Base-by-base conservation (phyloP, 2,888 invertebrate genomes). In the Drosophila incognita region DNA sequence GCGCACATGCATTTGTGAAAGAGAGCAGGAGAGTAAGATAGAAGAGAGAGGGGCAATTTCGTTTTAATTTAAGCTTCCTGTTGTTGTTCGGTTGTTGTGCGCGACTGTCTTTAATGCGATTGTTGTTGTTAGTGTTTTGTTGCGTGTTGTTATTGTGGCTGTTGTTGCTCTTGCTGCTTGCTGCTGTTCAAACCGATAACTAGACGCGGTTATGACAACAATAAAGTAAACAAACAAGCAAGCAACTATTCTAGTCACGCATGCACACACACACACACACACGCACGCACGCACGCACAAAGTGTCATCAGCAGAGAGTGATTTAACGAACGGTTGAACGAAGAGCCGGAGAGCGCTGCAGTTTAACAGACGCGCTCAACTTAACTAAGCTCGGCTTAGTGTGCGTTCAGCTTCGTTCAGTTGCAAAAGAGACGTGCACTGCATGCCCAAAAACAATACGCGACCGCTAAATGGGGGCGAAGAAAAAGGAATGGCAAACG, bases 141-240 rank as follows among this genome's bases (percentile, higher is more conserved):
- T 60, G 67, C 52, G 62, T 78, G 66, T 63, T 58, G 15, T 56
- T 58, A 18, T 38, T 49, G 40, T 40, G 46, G 60, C 27, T 35
- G 42, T 33, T 68, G 66, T 33, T 53, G 27, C 18, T 62, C 61
- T 57, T 54, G 68, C 54, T 75, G 74, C 75, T 85, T 46, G 21
- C 46, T 13, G 46, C 46, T 46, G 24, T 46, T 24, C 8, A 74
- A 88, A 72, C 68, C 69, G 83, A 83, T 83, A 88, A 79, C 80
- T 76, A 72, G 73, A 70, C 71, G 86, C 74, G 90, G 85, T 90
- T 90, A 88, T 85, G 90, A 77, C 84, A 85, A 90, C 86, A 74
- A 70, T 64, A 66, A 69, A 64, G 75, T 65, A 60, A 80, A 69
- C 53, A 61, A 79, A 76, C 66, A 82, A 81, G 66, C 69, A 61